Evolutionary conservation across 2,113 vertebrate species (phyloP).

Genomic region (Mungos mungo): DNA sequence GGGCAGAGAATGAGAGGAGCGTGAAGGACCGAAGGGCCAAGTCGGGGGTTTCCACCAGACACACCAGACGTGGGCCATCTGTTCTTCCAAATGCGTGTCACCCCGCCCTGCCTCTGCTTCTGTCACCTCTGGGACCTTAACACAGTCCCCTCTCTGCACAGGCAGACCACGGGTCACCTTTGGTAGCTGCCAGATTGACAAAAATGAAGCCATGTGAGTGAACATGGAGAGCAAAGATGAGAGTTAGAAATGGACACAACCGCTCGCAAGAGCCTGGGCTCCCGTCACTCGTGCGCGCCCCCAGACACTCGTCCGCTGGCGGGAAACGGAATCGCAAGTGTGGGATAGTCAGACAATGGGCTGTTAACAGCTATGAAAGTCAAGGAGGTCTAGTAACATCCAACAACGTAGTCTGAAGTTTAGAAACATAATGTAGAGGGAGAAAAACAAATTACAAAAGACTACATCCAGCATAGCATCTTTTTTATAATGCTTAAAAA

Average conservation of each 20-base stretch:
- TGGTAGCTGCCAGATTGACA: not conserved
- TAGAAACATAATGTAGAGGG: not conserved
- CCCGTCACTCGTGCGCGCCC: not conserved
- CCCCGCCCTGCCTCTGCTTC: not conserved
- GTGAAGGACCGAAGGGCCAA: not conserved
- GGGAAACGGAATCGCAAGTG: accelerated
- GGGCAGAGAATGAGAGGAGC: not conserved
- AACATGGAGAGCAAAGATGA: not conserved
- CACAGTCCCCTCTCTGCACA: not conserved
- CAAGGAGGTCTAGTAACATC: not conserved
- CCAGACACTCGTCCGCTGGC: accelerated
- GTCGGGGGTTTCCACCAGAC: not conserved
- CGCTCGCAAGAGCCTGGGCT: not conserved
- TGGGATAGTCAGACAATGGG: not conserved
- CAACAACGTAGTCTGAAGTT: not conserved
- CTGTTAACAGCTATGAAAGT: not conserved
- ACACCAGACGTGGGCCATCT: not conserved
- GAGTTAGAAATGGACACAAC: not conserved
- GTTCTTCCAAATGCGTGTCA: not conserved
- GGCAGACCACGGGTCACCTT: not conserved
- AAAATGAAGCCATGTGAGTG: not conserved
- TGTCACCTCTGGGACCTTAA: not conserved
- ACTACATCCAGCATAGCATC: not conserved
- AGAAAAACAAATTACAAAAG: not conserved
- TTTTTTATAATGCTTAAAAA: not conserved